Conservation (phyloP, 2,113 vertebrate species). For the human region GRCh38 chr15:67953501-67954000, state of each 20-base stretch:
- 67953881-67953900: background rate
- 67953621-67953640: background rate
- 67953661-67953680: background rate
- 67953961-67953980: background rate
- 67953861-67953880: background rate
- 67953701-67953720: background rate
- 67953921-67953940: background rate
- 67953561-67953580: too few relatives aligned
- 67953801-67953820: background rate
- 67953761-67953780: background rate
- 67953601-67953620: background rate
- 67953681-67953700: background rate
- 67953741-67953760: background rate
- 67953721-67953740: background rate
- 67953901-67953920: background rate
- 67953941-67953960: background rate
- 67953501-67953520: too few relatives aligned
- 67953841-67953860: background rate
- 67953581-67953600: background rate
- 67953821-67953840: background rate
- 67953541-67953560: too few relatives aligned
- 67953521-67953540: too few relatives aligned
- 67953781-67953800: background rate
- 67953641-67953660: background rate
- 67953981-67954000: background rate